Evolutionary conservation across 2,888 invertebrate genomes (phyloP).

Genomic region (Epinotia bilunana): DNA sequence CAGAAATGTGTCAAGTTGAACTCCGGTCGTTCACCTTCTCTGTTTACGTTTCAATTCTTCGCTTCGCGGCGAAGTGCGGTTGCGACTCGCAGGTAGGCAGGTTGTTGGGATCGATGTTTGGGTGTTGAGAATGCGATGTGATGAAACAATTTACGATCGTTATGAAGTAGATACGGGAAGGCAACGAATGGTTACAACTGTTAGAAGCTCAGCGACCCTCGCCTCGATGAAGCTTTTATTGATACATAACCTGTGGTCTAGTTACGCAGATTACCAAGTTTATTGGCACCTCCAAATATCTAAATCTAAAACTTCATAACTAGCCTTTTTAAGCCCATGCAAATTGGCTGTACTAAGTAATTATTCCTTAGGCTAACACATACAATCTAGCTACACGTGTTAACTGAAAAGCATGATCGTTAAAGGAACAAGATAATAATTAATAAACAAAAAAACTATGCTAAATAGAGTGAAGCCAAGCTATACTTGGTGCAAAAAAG

Average conservation of each 20-base stretch:
- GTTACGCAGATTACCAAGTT: too few species aligned
- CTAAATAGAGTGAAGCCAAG: too few species aligned
- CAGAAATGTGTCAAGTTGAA: slow-evolving; percentile 85
- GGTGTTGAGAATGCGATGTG: slow-evolving; percentile 1
- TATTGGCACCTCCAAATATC: too few species aligned
- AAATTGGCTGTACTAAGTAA: neutral
- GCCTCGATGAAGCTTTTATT: too few species aligned
- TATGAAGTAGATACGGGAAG: slow-evolving; percentile 19
- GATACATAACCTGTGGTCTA: too few species aligned
- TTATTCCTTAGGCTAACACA: neutral
- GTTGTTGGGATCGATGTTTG: slow-evolving; percentile 46
- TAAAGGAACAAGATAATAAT: too few species aligned
- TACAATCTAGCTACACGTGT: neutral
- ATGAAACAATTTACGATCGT: slow-evolving; percentile 25
- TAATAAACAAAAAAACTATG: too few species aligned
- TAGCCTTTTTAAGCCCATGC: neutral
- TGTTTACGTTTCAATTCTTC: slow-evolving; percentile 74
- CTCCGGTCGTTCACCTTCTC: slow-evolving; percentile 73
- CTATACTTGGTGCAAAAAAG: too few species aligned
- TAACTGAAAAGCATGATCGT: neutral
- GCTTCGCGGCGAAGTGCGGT: slow-evolving; percentile 54
- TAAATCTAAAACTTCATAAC: neutral
- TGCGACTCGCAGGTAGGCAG: slow-evolving; percentile 47
- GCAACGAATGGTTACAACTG: neutral
- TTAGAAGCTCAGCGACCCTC: too few species aligned